Evolutionary conservation across 2,888 invertebrate species (phyloP).

Genomic region (Mesoligia furuncula): DNA sequence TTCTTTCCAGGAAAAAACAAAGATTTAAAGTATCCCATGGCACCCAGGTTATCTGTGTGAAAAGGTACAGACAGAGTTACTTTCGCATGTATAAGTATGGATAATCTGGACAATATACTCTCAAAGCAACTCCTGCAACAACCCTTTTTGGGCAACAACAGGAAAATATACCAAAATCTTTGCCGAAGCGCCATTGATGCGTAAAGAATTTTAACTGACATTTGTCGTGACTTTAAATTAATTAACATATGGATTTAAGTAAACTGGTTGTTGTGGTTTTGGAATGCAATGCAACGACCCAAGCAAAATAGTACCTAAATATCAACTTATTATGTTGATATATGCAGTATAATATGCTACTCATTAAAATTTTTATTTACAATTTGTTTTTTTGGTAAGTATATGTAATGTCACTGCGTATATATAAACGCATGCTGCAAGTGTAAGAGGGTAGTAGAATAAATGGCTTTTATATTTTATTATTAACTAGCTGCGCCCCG

Average conservation of each 20-base stretch:
- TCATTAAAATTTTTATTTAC: no score
- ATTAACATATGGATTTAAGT: conserved; percentile 1
- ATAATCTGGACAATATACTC: neutral
- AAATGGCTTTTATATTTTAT: no score
- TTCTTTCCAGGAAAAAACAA: neutral
- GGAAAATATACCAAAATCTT: neutral
- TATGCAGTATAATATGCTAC: no score
- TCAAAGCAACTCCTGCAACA: no score
- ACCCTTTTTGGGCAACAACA: neutral
- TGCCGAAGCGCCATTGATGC: neutral
- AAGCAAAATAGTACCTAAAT: conserved; percentile 18
- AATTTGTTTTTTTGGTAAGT: no score
- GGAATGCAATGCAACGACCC: conserved; percentile 36
- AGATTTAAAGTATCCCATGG: neutral
- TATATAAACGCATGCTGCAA: no score
- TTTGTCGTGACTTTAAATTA: conserved; percentile 3
- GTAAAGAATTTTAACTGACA: neutral
- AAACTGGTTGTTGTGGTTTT: conserved; percentile 32
- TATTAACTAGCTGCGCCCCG: no score
- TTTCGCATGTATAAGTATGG: neutral
- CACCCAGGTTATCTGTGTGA: neutral
- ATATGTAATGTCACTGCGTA: neutral
- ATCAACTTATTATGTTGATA: neutral
- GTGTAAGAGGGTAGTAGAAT: no score
- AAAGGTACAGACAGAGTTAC: neutral